phyloP scores from a whole-genome alignment of 2,888 invertebrate genomes.

The Protodeltote pygarga region DNA sequence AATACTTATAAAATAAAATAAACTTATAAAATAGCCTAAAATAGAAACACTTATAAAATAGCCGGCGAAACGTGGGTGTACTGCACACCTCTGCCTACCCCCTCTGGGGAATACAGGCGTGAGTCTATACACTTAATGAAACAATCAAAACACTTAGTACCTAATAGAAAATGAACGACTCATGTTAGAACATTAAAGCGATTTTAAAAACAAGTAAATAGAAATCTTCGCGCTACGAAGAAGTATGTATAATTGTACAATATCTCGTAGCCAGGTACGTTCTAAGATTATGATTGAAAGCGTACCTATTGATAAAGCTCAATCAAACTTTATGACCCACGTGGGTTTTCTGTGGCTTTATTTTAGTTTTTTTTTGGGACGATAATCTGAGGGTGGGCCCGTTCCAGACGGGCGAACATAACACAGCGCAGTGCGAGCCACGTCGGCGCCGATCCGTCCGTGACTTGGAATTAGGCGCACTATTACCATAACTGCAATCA shows the following conservation, averaged over 20 bases:
- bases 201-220: too few species aligned
- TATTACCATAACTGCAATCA: constrained; percentile 60
- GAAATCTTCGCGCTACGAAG: too few species aligned
- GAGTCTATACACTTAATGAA: too few species aligned
- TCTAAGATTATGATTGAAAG: constrained; percentile 15
- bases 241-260: constrained; percentile 17
- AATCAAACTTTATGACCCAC: constrained; percentile 25
- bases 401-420: constrained; percentile 62
- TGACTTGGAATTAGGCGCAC: constrained; percentile 64
- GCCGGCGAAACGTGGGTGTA: too few species aligned
- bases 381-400: constrained; percentile 50
- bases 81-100: too few species aligned
- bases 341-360: constrained; percentile 35
- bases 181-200: too few species aligned
- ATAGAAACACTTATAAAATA: too few species aligned
- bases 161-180: too few species aligned
- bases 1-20: too few species aligned
- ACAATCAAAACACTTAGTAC: too few species aligned
- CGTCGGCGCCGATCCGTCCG: constrained; percentile 63
- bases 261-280: constrained; percentile 15
- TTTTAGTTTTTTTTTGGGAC: constrained; percentile 39
- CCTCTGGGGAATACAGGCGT: too few species aligned
- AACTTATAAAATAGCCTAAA: too few species aligned
- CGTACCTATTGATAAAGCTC: constrained; percentile 14
- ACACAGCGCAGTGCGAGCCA: constrained; percentile 50